Evolutionary conservation across 2,797 vertebrate species (phyloP), one percentile per base, ranked within the genome.

Genomic region (Liparis tanakae): DNA sequence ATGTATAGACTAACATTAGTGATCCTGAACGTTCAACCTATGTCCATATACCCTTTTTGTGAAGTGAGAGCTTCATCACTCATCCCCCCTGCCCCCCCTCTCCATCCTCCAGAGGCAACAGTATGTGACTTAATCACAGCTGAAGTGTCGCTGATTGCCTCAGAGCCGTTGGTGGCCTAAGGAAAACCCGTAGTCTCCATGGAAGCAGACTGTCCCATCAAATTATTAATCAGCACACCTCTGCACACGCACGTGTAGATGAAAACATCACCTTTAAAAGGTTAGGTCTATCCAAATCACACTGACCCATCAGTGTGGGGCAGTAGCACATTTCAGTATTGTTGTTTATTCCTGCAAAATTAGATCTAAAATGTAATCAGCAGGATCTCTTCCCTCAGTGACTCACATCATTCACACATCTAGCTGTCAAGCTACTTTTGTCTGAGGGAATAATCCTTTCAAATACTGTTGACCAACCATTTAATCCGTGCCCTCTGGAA

Each of bases 61-160:
- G 69, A 86, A 89, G 78, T 80, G 76, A 88, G 72, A 74, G 83
- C 84, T 74, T 88, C 83, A 91, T 91, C 78, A 86, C 79, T 87
- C 84, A 78, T 74, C 51, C 60, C 13, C 59, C 34, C 25, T 30
- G 25, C 25, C 25, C 60, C 54, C 66, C 61, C 15, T 70, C 51
- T 50, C 67, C 72, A 58, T 60, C 58, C 79, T 78, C 79, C 67
- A 85, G 82, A 91, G 86, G 78, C 84, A 74, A 75, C 83, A 92
- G 81, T 66, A 78, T 89, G 72, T 62, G 72, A 87, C 83, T 91
- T 93, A 94, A 93, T 94, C 89, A 88, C 87, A 87, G 84, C 89
- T 91, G 87, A 91, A 85, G 74, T 88, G 85, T 85, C 72, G 56
- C 76, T 87, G 85, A 93, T 90, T 83, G 81, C 79, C 75, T 80